These are phyloP conservation scores for Agelastica alni DNA, from an alignment of 2,888 invertebrate genomes.

Conservation along the genomic window DNA sequence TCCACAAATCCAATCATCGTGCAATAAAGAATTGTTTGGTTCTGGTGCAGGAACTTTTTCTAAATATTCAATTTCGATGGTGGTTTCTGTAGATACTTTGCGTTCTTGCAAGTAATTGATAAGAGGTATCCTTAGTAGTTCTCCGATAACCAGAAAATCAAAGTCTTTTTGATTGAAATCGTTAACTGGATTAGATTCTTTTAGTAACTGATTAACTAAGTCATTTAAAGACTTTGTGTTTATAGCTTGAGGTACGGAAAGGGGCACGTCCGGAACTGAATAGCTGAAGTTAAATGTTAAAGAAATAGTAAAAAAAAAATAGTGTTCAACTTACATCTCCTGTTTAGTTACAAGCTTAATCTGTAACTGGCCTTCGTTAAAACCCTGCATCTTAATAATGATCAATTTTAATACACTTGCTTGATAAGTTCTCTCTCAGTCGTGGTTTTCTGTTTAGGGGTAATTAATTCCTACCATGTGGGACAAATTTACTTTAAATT, in stretches of 20 bases:
- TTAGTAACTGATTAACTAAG: constrained; percentile 77
- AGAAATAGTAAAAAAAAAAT: constrained; percentile 9
- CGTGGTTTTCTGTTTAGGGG: no score
- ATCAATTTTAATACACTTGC: no score
- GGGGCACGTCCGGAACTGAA: constrained; percentile 84
- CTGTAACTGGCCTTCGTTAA: constrained; percentile 69
- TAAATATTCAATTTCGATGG: constrained; percentile 89
- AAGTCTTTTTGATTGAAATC: constrained; percentile 66
- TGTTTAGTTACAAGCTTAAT: constrained; percentile 81
- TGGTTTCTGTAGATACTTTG: constrained; percentile 78
- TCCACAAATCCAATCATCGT: constrained; percentile 96
- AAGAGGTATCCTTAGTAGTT: constrained; percentile 74
- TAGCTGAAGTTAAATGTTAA: constrained; percentile 64
- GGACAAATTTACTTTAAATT: no score
- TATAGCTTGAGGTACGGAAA: constrained; percentile 77
- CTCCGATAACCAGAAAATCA: constrained; percentile 86
- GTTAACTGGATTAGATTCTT: constrained; percentile 63
- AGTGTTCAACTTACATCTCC: constrained; percentile 66
- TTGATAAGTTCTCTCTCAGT: no score
- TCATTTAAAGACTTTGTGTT: constrained; percentile 73
- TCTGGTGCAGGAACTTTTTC: constrained; percentile 89
- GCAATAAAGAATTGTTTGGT: constrained; percentile 88
- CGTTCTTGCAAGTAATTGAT: constrained; percentile 77
- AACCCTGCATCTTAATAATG: constrained; percentile 38
- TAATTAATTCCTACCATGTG: no score